Evolutionary conservation across 37 sponge, comb jelly and placozoan genomes (phyloP).

Genomic region (Theonella swinhoei): DNA sequence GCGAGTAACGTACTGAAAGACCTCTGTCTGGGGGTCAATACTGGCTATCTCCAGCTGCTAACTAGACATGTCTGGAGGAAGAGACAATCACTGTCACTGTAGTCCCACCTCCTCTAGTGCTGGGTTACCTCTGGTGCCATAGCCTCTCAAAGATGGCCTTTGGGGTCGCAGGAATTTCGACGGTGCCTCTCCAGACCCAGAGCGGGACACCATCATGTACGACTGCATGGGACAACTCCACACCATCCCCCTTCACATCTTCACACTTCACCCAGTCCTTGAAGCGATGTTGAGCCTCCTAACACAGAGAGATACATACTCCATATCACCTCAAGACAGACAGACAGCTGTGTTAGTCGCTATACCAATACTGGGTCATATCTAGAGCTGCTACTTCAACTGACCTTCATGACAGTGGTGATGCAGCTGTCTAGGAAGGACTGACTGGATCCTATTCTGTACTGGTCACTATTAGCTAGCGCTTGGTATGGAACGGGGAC

Average conservation of each 20-base stretch:
- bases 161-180: constrained; percentile 59
- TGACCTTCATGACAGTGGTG: constrained; percentile 49
- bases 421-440: constrained; percentile 68
- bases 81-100: not conserved
- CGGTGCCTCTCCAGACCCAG: constrained; percentile 68
- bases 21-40: constrained; percentile 74
- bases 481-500: constrained; percentile 84
- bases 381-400: not conserved
- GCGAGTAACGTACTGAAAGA: constrained; percentile 71
- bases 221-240: constrained; percentile 52
- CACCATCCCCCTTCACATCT: not conserved
- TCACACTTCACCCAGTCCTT: constrained; percentile 49
- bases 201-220: constrained; percentile 73
- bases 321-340: not conserved
- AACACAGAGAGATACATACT: constrained; percentile 2
- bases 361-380: no score
- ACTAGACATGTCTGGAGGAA: constrained; percentile 41
- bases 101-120: not conserved
- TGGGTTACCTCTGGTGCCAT: constrained; percentile 63
- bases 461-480: constrained; percentile 63
- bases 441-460: constrained; percentile 54
- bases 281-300: constrained; percentile 63
- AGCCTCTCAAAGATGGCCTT: constrained; percentile 46
- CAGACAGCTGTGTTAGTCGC: not conserved
- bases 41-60: constrained; percentile 38